Evolutionary conservation across 2,888 invertebrate genomes (phyloP).

Genomic region (Lycocerus yunnanus): DNA sequence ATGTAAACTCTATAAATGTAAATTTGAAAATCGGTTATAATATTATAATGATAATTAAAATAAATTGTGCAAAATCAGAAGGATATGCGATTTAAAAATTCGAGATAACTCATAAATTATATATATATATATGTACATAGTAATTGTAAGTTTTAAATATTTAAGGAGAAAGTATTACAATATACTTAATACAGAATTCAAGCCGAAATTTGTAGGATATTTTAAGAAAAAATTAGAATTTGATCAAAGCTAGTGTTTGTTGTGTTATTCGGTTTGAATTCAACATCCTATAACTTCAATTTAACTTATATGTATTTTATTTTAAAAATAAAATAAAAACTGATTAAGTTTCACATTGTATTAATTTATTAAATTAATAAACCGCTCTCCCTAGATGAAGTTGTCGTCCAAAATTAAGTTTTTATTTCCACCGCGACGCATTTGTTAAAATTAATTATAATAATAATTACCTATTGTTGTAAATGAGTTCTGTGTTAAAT

Average conservation of each 20-base stretch:
- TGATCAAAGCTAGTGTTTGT: slow-evolving; percentile 21
- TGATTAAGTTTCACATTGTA: slow-evolving; percentile 5
- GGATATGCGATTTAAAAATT: slow-evolving; percentile 25
- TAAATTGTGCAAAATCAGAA: slow-evolving; percentile 16
- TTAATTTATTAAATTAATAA: not conserved
- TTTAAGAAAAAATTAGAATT: slow-evolving; percentile 8
- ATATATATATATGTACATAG: slow-evolving; percentile 21
- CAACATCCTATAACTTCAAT: slow-evolving; percentile 41
- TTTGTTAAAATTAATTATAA: not conserved
- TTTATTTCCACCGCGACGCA: not conserved
- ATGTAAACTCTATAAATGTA: slow-evolving; percentile 27
- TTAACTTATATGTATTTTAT: slow-evolving; percentile 52
- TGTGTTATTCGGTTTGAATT: slow-evolving; percentile 37
- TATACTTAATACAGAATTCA: slow-evolving; percentile 23
- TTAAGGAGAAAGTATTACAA: slow-evolving; percentile 25
- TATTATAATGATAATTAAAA: slow-evolving; percentile 5
- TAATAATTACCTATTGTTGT: not conserved
- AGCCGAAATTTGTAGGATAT: slow-evolving; percentile 30
- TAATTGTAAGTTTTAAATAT: slow-evolving; percentile 25
- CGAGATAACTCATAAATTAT: not conserved
- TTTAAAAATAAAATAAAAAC: slow-evolving; percentile 48
- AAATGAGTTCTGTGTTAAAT: not conserved
- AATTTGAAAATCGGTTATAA: slow-evolving; percentile 19
- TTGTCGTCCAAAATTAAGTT: not conserved
- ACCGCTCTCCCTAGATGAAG: not conserved